Evolutionary conservation across 2,113 vertebrate genomes (phyloP).

Genomic region (Speoplatyrhinus poulsoni): DNA sequence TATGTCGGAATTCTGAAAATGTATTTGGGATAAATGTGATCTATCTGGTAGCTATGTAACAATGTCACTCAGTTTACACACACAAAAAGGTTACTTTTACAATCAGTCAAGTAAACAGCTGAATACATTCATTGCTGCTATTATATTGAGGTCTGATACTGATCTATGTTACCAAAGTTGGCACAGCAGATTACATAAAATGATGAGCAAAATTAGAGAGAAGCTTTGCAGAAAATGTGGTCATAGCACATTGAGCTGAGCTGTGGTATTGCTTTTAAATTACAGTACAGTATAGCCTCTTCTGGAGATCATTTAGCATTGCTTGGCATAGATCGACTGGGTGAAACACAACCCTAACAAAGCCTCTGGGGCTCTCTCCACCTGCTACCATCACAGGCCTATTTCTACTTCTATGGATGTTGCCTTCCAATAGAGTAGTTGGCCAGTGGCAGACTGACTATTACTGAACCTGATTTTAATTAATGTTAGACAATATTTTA

Average conservation of each 20-base stretch:
- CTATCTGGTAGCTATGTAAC: too few relatives aligned
- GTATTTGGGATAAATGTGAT: too few relatives aligned
- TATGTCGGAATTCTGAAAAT: too few relatives aligned
- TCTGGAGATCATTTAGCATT: not conserved
- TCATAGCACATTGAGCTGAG: not conserved
- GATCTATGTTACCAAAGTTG: not conserved
- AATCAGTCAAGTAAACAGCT: too few relatives aligned
- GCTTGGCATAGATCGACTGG: not conserved
- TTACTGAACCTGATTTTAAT: too few relatives aligned
- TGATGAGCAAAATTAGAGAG: not conserved
- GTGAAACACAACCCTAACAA: conserved; percentile 5
- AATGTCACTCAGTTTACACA: too few relatives aligned
- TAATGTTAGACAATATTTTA: too few relatives aligned
- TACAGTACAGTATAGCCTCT: not conserved
- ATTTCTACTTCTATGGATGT: conserved; percentile 25
- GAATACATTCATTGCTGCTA: too few relatives aligned
- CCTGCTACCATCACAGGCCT: not conserved
- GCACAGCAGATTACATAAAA: not conserved
- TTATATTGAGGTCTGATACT: not conserved
- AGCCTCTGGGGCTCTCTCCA: not conserved
- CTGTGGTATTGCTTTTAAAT: not conserved
- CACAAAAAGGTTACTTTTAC: too few relatives aligned
- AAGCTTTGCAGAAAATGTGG: not conserved
- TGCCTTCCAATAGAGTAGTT: not conserved
- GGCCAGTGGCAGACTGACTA: not conserved